phyloP scores from a whole-genome alignment of 1,140 invertebrate species.

The Drosophila grimshawi region DNA sequence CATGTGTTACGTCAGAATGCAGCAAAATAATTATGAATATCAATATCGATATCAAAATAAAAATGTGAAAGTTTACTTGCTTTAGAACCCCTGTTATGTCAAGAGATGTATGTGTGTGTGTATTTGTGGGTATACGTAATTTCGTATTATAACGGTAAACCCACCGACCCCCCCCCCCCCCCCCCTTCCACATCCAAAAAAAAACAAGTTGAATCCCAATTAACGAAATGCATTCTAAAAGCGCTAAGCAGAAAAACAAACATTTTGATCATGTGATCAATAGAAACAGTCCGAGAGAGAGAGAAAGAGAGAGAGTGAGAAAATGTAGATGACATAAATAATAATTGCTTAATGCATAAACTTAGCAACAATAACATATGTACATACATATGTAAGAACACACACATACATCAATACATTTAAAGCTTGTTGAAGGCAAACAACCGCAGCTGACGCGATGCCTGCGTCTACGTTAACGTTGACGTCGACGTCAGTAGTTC shows the following conservation, averaged over 20 bases:
- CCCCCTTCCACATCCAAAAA: background rate
- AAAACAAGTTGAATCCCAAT: constrained; percentile 5
- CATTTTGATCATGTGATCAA: constrained; percentile 10
- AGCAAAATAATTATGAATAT: too few species aligned
- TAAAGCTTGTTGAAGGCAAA: constrained; percentile 8
- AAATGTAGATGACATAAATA: background rate
- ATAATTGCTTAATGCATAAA: constrained; percentile 3
- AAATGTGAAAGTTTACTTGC: too few species aligned
- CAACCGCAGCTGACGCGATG: constrained; percentile 2
- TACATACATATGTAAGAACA: background rate
- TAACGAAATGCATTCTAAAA: background rate
- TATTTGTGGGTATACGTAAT: too few species aligned
- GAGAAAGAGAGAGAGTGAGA: too few species aligned
- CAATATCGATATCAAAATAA: too few species aligned
- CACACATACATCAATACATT: background rate
- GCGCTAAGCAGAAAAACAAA: constrained; percentile 5
- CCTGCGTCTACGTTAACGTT: constrained; percentile 15
- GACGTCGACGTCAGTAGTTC: constrained; percentile 53
- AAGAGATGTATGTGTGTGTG: too few species aligned
- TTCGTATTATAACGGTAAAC: too few species aligned
- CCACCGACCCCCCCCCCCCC: too few species aligned
- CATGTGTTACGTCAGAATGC: too few species aligned
- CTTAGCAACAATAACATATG: background rate
- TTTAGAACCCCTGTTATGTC: too few species aligned
- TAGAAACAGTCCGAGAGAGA: too few species aligned